phyloP scores from a whole-genome alignment of 2,888 invertebrate genomes.

The Encarsia formosa region DNA sequence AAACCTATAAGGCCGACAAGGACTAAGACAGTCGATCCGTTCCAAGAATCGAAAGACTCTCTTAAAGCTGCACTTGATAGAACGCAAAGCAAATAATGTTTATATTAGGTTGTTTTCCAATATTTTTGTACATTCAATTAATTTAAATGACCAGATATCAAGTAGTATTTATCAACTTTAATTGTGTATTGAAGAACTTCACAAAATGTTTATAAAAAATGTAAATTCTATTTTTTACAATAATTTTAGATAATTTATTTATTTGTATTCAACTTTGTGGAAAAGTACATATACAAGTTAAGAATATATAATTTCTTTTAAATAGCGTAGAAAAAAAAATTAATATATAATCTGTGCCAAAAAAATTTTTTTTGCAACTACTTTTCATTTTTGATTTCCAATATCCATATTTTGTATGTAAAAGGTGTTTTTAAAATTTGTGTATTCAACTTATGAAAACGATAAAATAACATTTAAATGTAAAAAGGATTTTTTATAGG shows the following conservation, averaged over 20 bases:
- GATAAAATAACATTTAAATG: too few relatives aligned
- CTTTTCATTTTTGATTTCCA: too few relatives aligned
- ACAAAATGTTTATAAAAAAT: slow-evolving; percentile 20
- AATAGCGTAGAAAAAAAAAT: too few relatives aligned
- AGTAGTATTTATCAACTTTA: slow-evolving; percentile 6
- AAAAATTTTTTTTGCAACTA: too few relatives aligned
- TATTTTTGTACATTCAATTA: slow-evolving; percentile 19
- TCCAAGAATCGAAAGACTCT: slow-evolving; percentile 42
- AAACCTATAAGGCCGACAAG: slow-evolving; percentile 45
- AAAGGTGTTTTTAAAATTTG: too few relatives aligned
- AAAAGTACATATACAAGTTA: slow-evolving; percentile 22
- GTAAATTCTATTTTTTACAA: slow-evolving; percentile 20
- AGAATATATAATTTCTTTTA: slow-evolving; percentile 19
- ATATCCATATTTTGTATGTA: too few relatives aligned
- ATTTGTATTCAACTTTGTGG: slow-evolving; percentile 26
- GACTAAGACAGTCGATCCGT: slow-evolving; percentile 39
- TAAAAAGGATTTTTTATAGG: too few relatives aligned
- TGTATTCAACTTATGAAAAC: too few relatives aligned
- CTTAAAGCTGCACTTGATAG: slow-evolving; percentile 38
- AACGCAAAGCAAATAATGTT: slow-evolving; percentile 35
- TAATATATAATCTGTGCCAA: too few relatives aligned
- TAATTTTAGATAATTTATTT: slow-evolving; percentile 29
- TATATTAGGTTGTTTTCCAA: slow-evolving; percentile 4
- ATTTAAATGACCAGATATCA: slow-evolving; percentile 6
- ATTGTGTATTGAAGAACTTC: slow-evolving; percentile 20